These are phyloP conservation scores for Chrysodeixis includens DNA, from an alignment of 2,888 invertebrate genomes.

Conservation along the genomic window DNA sequence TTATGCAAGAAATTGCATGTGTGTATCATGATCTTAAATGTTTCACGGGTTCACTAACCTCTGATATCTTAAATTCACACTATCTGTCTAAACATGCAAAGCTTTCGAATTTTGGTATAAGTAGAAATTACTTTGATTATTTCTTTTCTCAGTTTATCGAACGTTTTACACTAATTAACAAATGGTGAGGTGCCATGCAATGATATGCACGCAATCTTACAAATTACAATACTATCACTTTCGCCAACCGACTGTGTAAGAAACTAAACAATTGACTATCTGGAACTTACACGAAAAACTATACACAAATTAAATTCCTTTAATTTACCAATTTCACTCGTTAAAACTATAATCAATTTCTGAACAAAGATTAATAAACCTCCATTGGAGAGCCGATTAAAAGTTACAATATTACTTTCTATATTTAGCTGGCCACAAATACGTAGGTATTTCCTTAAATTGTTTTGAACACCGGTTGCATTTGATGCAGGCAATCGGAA, in stretches of 20 bases:
- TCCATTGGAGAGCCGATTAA: background rate
- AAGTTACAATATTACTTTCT: background rate
- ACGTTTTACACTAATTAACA: slow-evolving; percentile 1
- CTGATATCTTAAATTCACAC: background rate
- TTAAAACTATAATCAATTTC: background rate
- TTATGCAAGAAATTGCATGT: background rate
- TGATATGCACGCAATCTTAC: background rate
- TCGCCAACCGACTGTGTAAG: background rate
- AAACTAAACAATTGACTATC: background rate
- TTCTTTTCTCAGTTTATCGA: background rate
- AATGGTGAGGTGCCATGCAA: slow-evolving; percentile 1
- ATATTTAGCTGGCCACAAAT: background rate
- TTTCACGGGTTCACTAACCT: background rate
- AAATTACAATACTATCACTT: background rate
- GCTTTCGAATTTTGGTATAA: slow-evolving; percentile 1
- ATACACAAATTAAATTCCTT: background rate
- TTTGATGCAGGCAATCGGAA: background rate
- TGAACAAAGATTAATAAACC: background rate
- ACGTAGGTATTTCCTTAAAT: background rate
- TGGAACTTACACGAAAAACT: background rate
- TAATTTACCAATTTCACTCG: background rate
- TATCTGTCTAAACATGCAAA: background rate
- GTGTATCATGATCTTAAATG: background rate
- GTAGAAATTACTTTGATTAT: background rate
- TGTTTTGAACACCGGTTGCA: background rate